Conservation (phyloP, 2,797 vertebrate species). For the Odontamblyopus rebecca region DNA sequence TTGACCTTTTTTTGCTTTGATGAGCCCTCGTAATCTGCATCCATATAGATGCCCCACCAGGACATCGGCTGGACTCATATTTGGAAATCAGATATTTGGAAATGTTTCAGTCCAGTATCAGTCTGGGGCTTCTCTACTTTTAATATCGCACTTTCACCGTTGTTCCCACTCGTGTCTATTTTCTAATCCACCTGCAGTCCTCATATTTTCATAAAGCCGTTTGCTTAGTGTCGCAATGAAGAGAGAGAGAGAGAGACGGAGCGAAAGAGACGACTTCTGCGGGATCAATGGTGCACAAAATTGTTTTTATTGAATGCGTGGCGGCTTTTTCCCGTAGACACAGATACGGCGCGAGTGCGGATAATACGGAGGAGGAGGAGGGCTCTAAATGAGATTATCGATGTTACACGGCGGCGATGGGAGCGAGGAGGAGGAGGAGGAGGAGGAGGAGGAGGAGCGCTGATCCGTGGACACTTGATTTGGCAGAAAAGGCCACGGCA, state of each 20-base stretch:
- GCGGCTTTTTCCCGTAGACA: slow-evolving; percentile 81
- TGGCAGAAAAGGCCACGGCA: slow-evolving; percentile 52
- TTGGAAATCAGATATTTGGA: too few relatives aligned
- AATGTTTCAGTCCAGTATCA: too few relatives aligned
- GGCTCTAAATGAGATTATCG: slow-evolving; percentile 83
- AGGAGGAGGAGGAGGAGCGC: slow-evolving; percentile 63
- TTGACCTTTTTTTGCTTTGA: too few relatives aligned
- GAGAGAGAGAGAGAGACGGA: slow-evolving; percentile 42
- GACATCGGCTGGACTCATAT: too few relatives aligned
- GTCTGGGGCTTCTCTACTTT: too few relatives aligned
- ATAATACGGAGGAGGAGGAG: slow-evolving; percentile 10
- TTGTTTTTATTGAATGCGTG: slow-evolving; percentile 85
- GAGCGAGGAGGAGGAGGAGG: slow-evolving; percentile 56
- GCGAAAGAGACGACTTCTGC: slow-evolving; percentile 59
- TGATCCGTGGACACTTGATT: slow-evolving; percentile 72
- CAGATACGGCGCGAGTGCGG: slow-evolving; percentile 68
- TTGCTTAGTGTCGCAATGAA: slow-evolving; percentile 37
- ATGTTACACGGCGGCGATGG: slow-evolving; percentile 84
- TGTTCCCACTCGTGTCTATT: slow-evolving; percentile 77
- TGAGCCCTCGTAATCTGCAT: too few relatives aligned
- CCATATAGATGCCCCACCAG: too few relatives aligned
- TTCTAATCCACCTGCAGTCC: slow-evolving; percentile 73
- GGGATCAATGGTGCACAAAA: slow-evolving; percentile 88
- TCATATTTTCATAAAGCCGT: slow-evolving; percentile 70
- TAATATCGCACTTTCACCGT: neutral